Base-by-base conservation (phyloP, 2,113 vertebrate genomes). In the Macrotis lagotis region DNA sequence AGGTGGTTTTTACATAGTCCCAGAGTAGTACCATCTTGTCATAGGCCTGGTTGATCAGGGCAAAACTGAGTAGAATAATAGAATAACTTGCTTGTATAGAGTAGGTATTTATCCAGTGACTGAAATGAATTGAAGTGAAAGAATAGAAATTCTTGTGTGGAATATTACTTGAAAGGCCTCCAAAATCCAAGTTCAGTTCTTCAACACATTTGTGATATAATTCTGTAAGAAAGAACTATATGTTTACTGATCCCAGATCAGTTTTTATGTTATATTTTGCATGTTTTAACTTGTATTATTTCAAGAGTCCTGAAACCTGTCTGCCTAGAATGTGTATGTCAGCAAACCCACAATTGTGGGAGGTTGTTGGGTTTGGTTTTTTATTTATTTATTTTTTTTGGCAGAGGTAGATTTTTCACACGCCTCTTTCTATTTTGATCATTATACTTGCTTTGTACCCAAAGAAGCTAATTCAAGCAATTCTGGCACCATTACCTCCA, bases 391-490 rank as follows among this genome's bases (percentile, higher is more conserved):
- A 3, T 53, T 44, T 44, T 22, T 74, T 83, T 44, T 83, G 66
- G 66, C 66, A 44, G n/a, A 83, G 66, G n/a, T 44, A 83, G 37
- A 19, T n/a, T 83, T 83, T 83, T 83, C 66, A 83, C 66, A 83
- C n/a, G n/a, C 1, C 66, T 83, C 37, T 83, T 83, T 83, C 37
- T 83, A 44, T 83, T 83, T 44, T 83, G 66, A 83, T 83, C n/a
- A 83, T 83, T 83, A 83, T 83, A 83, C 6, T 83, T 14, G 28
- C n/a, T 88, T 48, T 19, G 44, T 31, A 19, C 3, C n/a, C 14
- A 11, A 9, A 51, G 25, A 2, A 74, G 24, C 44, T 89, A 3
- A 0, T 37, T 5, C n/a, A 11, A 11, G n/a, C 0, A 0, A 9
- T 10, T 89, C 19, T 0, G 89, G 50, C 22, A 9, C 66, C 1